Conservation (phyloP, 2,797 vertebrate genomes). For the Paedocypris micromegethes region DNA sequence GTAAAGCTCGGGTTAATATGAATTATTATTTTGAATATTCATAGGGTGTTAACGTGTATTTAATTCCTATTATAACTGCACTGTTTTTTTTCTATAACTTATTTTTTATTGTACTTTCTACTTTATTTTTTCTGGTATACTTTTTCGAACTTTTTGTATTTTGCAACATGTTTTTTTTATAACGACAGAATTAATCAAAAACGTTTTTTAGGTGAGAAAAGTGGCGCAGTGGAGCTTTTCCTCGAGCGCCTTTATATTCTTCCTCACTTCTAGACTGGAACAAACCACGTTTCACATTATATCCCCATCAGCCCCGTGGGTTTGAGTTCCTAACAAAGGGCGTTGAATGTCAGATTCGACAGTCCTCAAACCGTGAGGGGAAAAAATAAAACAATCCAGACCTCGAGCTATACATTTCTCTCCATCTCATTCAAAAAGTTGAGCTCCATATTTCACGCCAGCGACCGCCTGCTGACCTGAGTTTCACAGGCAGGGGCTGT, state of each 20-base stretch:
- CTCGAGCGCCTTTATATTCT: slow-evolving; percentile 34
- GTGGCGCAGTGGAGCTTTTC: background rate
- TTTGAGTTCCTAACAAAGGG: slow-evolving; percentile 32
- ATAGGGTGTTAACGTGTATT: too few relatives aligned
- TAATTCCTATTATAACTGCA: too few relatives aligned
- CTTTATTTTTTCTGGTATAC: too few relatives aligned
- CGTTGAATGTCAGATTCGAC: slow-evolving; percentile 48
- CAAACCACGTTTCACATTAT: slow-evolving; percentile 46
- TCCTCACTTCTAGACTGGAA: slow-evolving; percentile 13
- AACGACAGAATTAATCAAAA: too few relatives aligned
- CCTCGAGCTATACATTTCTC: slow-evolving; percentile 40
- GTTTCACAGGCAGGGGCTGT: slow-evolving; percentile 12
- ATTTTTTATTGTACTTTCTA: too few relatives aligned
- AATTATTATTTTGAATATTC: too few relatives aligned
- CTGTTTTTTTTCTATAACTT: too few relatives aligned
- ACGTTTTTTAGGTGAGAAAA: too few relatives aligned
- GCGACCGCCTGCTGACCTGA: slow-evolving; percentile 26
- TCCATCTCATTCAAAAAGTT: slow-evolving; percentile 20
- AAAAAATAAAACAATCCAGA: slow-evolving; percentile 49
- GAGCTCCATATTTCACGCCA: slow-evolving; percentile 26
- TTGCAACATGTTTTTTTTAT: too few relatives aligned
- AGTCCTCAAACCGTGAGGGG: slow-evolving; percentile 42
- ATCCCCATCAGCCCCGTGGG: slow-evolving; percentile 33
- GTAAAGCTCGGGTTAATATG: too few relatives aligned
- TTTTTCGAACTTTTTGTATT: too few relatives aligned